Evolutionary conservation across 1,140 invertebrate genomes (phyloP).

Genomic region (Probaryconus sp.): DNA sequence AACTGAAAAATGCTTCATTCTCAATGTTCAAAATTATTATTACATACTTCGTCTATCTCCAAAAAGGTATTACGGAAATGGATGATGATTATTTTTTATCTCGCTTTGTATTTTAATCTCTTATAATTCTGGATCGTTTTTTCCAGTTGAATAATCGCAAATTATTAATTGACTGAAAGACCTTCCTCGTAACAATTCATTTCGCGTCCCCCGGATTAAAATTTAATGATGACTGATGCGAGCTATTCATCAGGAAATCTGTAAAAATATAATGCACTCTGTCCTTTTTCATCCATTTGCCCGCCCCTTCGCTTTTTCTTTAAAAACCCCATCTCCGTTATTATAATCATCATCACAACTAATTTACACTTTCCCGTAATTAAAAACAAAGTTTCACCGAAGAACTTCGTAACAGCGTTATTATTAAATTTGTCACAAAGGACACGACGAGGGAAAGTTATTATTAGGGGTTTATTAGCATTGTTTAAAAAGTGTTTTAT

Average conservation of each 20-base stretch:
- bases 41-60: neutral
- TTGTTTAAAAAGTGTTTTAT: too few species aligned
- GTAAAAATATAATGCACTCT: slow-evolving; percentile 5
- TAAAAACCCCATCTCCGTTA: too few species aligned
- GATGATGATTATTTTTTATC: too few species aligned
- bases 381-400: slow-evolving; percentile 22
- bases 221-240: slow-evolving; percentile 33
- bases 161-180: slow-evolving; percentile 26
- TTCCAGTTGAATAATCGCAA: slow-evolving; percentile 20
- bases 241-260: slow-evolving; percentile 1
- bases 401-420: neutral
- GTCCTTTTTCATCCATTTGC: too few species aligned
- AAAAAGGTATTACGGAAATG: slow-evolving; percentile 4
- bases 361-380: slow-evolving; percentile 11
- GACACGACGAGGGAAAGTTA: neutral
- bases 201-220: slow-evolving; percentile 11
- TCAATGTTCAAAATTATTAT: too few species aligned
- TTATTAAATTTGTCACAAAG: neutral
- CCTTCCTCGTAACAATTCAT: slow-evolving; percentile 12
- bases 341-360: slow-evolving; percentile 22
- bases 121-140: slow-evolving; percentile 7
- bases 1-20: slow-evolving; percentile 7
- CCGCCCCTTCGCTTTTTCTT: neutral
- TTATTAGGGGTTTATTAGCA: too few species aligned
- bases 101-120: slow-evolving; percentile 14